A percentile compares a stretch with the other conserved stretches of the same genome.
phyloP scores from a whole-genome alignment of 2,113 vertebrate species.

The Ivindomyrus marchei region DNA sequence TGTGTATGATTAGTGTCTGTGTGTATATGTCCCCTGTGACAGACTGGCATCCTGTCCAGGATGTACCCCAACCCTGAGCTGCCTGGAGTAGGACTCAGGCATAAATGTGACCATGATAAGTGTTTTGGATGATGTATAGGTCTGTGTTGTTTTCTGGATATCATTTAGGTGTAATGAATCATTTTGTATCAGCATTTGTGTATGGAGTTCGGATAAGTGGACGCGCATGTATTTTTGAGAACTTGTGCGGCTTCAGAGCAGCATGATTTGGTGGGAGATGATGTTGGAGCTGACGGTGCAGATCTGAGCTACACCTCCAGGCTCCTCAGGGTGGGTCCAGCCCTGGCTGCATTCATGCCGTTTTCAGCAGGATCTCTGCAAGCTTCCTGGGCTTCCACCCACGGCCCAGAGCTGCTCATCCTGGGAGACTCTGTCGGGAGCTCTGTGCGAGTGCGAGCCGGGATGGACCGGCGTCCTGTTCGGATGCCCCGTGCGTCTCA shows the following conservation, averaged over 20 bases:
- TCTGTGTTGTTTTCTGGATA: neutral
- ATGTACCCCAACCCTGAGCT: neutral
- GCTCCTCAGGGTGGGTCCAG: neutral
- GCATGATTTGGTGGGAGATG: neutral
- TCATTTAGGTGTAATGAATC: neutral
- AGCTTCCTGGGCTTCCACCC: neutral
- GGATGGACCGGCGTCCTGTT: neutral
- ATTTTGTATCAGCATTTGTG: neutral
- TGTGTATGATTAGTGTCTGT: neutral
- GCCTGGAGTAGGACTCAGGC: neutral
- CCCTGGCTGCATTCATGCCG: neutral
- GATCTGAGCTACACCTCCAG: neutral
- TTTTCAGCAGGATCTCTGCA: neutral
- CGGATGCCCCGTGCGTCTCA: too few relatives aligned
- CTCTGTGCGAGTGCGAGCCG: neutral
- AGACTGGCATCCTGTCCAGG: neutral
- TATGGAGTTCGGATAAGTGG: neutral
- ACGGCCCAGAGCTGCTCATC: neutral
- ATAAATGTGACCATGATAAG: neutral
- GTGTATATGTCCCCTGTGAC: neutral
- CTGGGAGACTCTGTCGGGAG: neutral
- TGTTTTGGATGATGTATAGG: neutral
- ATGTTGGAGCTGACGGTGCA: too few relatives aligned
- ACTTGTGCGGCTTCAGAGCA: neutral
- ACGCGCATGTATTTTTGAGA: neutral